Percentiles rank a stretch among this genome's conserved stretches.
phyloP scores from a whole-genome alignment of 2,797 vertebrate species.

The Myotis myotis region DNA sequence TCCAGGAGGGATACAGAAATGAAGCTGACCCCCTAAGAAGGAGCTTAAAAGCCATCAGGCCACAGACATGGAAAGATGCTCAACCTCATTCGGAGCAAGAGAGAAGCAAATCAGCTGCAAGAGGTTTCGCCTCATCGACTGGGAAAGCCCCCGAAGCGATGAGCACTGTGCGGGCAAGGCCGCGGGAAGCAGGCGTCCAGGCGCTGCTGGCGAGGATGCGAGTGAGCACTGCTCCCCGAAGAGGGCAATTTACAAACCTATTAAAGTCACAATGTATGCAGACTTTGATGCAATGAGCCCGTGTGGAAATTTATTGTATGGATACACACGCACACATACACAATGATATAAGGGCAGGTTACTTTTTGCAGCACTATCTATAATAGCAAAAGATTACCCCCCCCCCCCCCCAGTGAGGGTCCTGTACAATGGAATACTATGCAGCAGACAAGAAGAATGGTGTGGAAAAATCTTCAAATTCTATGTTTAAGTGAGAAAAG shows the following conservation, averaged over 20 bases:
- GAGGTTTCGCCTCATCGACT: not conserved
- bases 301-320: not conserved
- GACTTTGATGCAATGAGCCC: not conserved
- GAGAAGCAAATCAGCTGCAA: not conserved
- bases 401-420: not conserved
- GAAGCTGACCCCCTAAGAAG: not conserved
- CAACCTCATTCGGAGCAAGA: not conserved
- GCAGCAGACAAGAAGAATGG: not conserved
- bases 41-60: not conserved
- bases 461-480: not conserved
- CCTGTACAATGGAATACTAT: not conserved
- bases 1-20: not conserved
- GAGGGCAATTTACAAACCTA: not conserved
- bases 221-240: not conserved
- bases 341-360: not conserved
- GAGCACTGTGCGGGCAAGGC: not conserved
- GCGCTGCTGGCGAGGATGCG: not conserved
- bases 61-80: not conserved
- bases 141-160: constrained; percentile 10
- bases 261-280: not conserved
- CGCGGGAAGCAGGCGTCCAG: not conserved
- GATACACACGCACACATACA: not conserved
- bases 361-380: not conserved
- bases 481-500: constrained; percentile 29
- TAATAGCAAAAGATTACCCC: not conserved